Base-by-base conservation (phyloP, 1,140 invertebrate species). In the Philopotamus ludificatus region DNA sequence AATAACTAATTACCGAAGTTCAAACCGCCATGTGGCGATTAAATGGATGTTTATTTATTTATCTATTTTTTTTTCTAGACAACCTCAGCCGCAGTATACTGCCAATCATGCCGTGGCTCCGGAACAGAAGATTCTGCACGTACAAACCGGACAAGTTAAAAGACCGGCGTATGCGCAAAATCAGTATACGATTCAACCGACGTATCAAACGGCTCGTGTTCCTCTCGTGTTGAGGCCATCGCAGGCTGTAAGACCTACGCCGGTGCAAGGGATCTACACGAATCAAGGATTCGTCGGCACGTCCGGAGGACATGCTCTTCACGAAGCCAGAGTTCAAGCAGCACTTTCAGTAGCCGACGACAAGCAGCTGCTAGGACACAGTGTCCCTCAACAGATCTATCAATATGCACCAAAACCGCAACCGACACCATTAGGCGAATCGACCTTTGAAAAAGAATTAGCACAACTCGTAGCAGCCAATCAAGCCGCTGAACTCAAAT, bases 291-390 rank as follows among this genome's bases (percentile, higher is more conserved):
- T 65, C 21, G 42, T 60, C 10, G 16, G 20, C 2, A 58, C 15
- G 21, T 12, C 49, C 1, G 45, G 22, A 22, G 65, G 62, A 3
- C 65, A 70, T 41, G 12, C 65, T 28, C 47, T 70, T n/a, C 68
- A 70, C 20, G 65, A 70, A 62, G 65, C 68, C n/a, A 63, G 66
- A 58, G 65, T 70, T 16, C 68, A 70, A 49, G 68, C 68, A 16
- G 66, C 65, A 10, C 53, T 70, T 3, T 53, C 65, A 44, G 62
- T 59, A 9, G 65, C 50, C 34, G 68, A 70, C n/a, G 65, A 70
- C 23, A 70, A 70, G 16, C 68, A 28, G 8, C 16, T 15, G 12
- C 2, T 22, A 28, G 60, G 16, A 10, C 59, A 58, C 18, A 42
- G 20, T 9, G 39, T 18, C 21, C 8, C 28, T 41, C 62, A 59